phyloP scores from a whole-genome alignment of 2,888 invertebrate genomes.

The Adineta ricciae region DNA sequence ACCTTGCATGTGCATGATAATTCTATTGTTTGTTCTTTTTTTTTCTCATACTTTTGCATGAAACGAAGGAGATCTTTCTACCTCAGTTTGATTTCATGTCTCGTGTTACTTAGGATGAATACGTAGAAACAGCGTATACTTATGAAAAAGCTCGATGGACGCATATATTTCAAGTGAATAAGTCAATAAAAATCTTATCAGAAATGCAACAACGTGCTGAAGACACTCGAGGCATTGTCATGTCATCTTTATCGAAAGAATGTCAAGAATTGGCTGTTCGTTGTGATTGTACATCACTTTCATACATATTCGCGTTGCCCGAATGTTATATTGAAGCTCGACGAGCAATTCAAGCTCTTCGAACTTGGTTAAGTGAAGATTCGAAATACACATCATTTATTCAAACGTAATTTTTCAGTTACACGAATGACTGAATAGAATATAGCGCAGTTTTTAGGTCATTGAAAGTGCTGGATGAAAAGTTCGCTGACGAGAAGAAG shows the following conservation, averaged over 20 bases:
- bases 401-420: not conserved
- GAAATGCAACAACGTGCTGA: slow-evolving; percentile 12
- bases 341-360: not conserved
- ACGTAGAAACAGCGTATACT: slow-evolving; percentile 7
- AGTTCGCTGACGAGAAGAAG: not conserved
- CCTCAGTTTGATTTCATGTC: too few species aligned
- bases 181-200: not conserved
- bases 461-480: not conserved
- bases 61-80: too few species aligned
- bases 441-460: not conserved
- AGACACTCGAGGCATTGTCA: not conserved
- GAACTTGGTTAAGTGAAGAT: not conserved
- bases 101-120: not conserved
- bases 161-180: slow-evolving; percentile 7
- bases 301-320: slow-evolving; percentile 5
- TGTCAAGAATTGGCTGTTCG: slow-evolving; percentile 18
- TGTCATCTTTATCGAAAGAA: not conserved
- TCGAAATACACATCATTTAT: not conserved
- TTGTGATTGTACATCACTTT: not conserved
- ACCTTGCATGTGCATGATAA: not conserved
- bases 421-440: not conserved
- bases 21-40: not conserved
- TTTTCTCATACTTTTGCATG: too few species aligned
- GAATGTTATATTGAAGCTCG: slow-evolving; percentile 12
- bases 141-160: not conserved